Evolutionary conservation across 2,113 vertebrate genomes (phyloP).

Genomic region (Camelus dromedarius): DNA sequence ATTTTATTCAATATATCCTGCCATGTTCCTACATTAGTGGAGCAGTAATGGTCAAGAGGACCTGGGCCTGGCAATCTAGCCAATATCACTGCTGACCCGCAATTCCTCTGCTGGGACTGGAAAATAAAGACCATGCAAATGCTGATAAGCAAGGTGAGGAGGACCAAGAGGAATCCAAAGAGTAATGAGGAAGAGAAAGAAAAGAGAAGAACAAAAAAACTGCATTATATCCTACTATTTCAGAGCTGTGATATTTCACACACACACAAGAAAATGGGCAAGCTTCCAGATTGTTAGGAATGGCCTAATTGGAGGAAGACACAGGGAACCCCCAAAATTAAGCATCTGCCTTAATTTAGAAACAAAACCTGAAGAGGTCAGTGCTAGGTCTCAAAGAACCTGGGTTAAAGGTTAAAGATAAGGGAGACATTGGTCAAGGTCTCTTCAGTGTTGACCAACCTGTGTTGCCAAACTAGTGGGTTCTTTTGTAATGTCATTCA

Average conservation of each 20-base stretch:
- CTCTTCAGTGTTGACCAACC: slow-evolving; percentile 12
- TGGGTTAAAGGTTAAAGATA: slow-evolving; percentile 48
- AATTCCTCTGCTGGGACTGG: background rate
- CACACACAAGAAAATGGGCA: background rate
- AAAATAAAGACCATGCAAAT: background rate
- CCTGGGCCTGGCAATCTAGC: background rate
- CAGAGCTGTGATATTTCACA: background rate
- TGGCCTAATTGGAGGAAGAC: background rate
- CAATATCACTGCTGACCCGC: background rate
- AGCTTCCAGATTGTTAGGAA: background rate
- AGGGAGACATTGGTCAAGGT: slow-evolving; percentile 30
- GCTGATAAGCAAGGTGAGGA: background rate
- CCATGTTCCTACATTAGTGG: slow-evolving; percentile 8
- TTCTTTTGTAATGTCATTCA: slow-evolving; percentile 22
- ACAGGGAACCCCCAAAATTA: background rate
- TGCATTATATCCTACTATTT: background rate
- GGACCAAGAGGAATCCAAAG: background rate
- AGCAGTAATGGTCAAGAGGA: background rate
- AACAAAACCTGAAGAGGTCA: background rate
- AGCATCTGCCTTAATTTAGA: slow-evolving; percentile 2
- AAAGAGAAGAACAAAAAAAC: background rate
- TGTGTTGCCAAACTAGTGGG: background rate
- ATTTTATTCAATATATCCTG: background rate
- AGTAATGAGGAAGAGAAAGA: background rate
- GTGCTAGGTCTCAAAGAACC: background rate